Evolutionary conservation across 2,797 vertebrate species (phyloP).

Genomic region (Acrossocheilus fasciatus): DNA sequence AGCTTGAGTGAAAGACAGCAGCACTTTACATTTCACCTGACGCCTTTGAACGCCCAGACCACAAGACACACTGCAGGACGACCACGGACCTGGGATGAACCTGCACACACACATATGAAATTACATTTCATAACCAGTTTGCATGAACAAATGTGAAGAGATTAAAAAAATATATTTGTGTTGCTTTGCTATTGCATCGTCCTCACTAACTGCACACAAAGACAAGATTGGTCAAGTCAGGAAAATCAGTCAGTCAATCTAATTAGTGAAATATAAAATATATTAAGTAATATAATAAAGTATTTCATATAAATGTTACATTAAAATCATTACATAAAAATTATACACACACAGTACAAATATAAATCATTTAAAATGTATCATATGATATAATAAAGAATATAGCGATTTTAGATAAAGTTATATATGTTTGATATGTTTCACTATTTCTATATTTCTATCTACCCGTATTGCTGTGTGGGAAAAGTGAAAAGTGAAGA

Average conservation of each 20-base stretch:
- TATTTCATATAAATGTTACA: too few species aligned
- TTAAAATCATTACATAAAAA: too few species aligned
- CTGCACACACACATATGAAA: constrained; percentile 70
- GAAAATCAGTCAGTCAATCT: too few species aligned
- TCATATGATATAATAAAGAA: too few species aligned
- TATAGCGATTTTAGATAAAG: not conserved
- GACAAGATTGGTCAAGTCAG: not conserved
- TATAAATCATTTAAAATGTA: too few species aligned
- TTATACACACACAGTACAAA: too few species aligned
- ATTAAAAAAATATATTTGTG: not conserved
- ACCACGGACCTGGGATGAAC: constrained; percentile 90
- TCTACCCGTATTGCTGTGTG: not conserved
- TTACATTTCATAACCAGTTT: not conserved
- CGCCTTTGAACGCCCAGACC: constrained; percentile 84
- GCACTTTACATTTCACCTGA: constrained; percentile 84
- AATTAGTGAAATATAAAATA: too few species aligned
- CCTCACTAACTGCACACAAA: not conserved
- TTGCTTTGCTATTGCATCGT: not conserved
- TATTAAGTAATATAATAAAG: too few species aligned
- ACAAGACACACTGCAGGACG: constrained; percentile 86
- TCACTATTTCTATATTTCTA: not conserved
- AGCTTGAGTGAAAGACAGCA: constrained; percentile 86
- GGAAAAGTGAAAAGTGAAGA: not conserved
- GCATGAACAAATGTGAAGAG: not conserved
- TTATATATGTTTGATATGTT: not conserved